Conservation (phyloP, 2,797 vertebrate genomes). For the Esox masquinongy region DNA sequence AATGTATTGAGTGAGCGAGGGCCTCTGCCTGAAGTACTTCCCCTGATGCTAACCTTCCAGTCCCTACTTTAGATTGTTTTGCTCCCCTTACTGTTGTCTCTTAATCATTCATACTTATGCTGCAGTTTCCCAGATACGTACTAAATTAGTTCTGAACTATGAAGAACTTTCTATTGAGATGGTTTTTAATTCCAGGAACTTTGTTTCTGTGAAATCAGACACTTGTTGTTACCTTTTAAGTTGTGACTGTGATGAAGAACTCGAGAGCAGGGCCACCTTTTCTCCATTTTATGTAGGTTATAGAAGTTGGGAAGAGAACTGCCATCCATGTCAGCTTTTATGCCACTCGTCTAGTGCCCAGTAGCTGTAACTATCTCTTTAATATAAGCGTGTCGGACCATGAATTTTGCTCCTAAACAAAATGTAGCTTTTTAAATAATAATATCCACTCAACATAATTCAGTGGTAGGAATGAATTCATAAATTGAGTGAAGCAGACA, state of each 20-base stretch:
- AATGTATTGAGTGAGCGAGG: conserved; percentile 1
- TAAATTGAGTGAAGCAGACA: not conserved
- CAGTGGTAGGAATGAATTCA: not conserved
- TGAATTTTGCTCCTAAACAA: not conserved
- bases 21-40: conserved; percentile 36
- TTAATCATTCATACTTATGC: not conserved
- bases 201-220: not conserved
- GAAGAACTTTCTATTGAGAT: not conserved
- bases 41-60: conserved; percentile 1
- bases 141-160: not conserved
- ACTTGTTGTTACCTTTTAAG: not conserved
- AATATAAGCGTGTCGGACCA: conserved; percentile 28
- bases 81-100: not conserved
- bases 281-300: not conserved
- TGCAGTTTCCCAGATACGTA: not conserved
- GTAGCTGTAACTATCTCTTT: conserved; percentile 1
- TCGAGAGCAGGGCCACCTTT: not conserved
- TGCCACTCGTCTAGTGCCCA: conserved; percentile 1
- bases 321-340: not conserved
- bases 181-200: not conserved
- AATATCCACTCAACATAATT: not conserved
- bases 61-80: conserved; percentile 29
- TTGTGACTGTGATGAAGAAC: conserved; percentile 9
- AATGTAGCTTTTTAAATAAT: not conserved
- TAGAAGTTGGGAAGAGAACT: not conserved